Evolutionary conservation across 2,113 vertebrate species (phyloP).

Genomic region (Holacanthus passer): DNA sequence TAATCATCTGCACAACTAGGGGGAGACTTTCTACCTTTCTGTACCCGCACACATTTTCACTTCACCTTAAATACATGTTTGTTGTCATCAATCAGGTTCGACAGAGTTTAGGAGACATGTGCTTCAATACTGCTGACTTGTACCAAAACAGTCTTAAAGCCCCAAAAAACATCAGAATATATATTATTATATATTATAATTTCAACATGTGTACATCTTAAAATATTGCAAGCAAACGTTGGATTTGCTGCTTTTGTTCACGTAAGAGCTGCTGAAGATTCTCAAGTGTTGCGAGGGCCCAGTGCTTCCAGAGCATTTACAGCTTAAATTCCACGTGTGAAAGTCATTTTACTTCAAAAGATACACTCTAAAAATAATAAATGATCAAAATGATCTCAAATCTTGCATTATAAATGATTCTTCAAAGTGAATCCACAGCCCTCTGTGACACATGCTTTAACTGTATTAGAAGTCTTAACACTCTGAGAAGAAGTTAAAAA

Average conservation of each 20-base stretch:
- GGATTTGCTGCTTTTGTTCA: background rate
- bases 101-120: background rate
- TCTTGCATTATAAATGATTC: background rate
- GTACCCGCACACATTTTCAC: background rate
- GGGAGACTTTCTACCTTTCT: background rate
- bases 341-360: background rate
- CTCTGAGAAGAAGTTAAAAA: slow-evolving; percentile 20
- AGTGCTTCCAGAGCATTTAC: background rate
- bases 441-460: background rate
- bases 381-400: background rate
- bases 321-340: background rate
- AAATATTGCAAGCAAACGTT: background rate
- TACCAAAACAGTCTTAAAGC: background rate
- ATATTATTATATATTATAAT: too few species aligned
- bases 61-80: slow-evolving; percentile 1
- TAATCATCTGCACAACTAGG: background rate
- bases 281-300: background rate
- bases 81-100: background rate
- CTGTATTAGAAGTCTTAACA: background rate
- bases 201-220: background rate
- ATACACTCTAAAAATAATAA: background rate
- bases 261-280: background rate
- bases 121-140: background rate
- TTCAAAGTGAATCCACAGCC: background rate
- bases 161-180: background rate